Base-by-base conservation (phyloP, 1,140 invertebrate genomes). In the Papilio dardanus region DNA sequence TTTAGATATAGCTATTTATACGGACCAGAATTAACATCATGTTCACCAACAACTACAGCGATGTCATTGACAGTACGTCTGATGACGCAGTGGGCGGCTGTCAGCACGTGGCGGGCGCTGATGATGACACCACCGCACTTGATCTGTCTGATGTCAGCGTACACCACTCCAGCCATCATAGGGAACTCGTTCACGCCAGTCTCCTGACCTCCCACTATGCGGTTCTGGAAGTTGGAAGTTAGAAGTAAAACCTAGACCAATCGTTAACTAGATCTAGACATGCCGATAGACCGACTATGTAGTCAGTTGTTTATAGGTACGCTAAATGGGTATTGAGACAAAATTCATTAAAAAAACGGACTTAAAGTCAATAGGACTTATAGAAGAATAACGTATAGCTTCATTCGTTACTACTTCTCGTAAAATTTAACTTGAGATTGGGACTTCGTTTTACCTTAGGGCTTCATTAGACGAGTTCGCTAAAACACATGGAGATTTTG, bases 51-150 rank as follows among this genome's bases (percentile, higher is more conserved):
- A 0, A 96, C 78, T 1, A 96, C 82, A 0, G 81, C 94, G 0
- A 94, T 21, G 14, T 85, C 33, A 1, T 31, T 21, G 0, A 80
- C 0, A 0, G 37, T 1, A 75, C 80, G 81, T 0, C 78, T 82
- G 0, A 10, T 2, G 4, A 95, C 3, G 81, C 96, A 97, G 82
- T 97, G 96, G 1, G 96, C 96, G 0, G 97, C 96, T 0, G 96
- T 96, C 2, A 97, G 3, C 1, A 96, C 93, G 86, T 96, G 95
- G 24, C 85, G 87, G 0, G 86, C 74, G n/a, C 94, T 92, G 40
- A 97, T 95, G 74, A 97, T 95, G 1, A 94, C 94, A 0, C 90
- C 95, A 0, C 96, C 97, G 82, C 96, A 97, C 77, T 94, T 95
- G 0, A 95, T 77, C 0, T 78, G 31, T 4, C 54, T 66, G 1